Evolutionary conservation across 2,888 invertebrate genomes (phyloP).

Genomic region (Tethea ocularis): DNA sequence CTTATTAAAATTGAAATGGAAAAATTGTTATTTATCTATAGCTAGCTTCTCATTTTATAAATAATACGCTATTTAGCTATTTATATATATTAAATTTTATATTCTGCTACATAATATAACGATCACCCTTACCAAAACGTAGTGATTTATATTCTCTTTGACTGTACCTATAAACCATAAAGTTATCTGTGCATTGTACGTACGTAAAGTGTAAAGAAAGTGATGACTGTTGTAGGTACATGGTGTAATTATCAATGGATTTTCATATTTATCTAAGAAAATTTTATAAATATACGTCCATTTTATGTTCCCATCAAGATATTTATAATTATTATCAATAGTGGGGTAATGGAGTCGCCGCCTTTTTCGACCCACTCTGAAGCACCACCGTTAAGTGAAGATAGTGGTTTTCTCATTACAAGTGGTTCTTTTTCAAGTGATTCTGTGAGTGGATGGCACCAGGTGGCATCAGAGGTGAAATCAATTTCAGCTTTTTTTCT

Average conservation of each 20-base stretch:
- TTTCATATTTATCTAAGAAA: slow-evolving; percentile 41
- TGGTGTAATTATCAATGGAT: slow-evolving; percentile 18
- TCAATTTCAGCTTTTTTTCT: slow-evolving; percentile 8
- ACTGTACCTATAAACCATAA: no score
- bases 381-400: slow-evolving; percentile 89
- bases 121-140: no score
- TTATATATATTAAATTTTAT: no score
- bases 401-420: slow-evolving; percentile 88
- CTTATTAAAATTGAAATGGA: no score
- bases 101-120: no score
- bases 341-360: slow-evolving; percentile 88
- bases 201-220: neutral
- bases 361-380: slow-evolving; percentile 90
- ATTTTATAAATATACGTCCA: slow-evolving; percentile 38
- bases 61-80: no score
- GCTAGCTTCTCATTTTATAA: no score
- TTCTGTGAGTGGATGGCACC: slow-evolving; percentile 87
- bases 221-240: neutral
- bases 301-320: slow-evolving; percentile 51
- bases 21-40: no score
- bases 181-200: no score
- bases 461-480: slow-evolving; percentile 87
- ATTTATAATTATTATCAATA: slow-evolving; percentile 40
- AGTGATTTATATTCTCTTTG: no score
- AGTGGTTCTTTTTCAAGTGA: slow-evolving; percentile 90